These are phyloP conservation scores for Isaurus tuberculatus DNA, from an alignment of 92 coral and sea anemone species.

Conservation along the genomic window DNA sequence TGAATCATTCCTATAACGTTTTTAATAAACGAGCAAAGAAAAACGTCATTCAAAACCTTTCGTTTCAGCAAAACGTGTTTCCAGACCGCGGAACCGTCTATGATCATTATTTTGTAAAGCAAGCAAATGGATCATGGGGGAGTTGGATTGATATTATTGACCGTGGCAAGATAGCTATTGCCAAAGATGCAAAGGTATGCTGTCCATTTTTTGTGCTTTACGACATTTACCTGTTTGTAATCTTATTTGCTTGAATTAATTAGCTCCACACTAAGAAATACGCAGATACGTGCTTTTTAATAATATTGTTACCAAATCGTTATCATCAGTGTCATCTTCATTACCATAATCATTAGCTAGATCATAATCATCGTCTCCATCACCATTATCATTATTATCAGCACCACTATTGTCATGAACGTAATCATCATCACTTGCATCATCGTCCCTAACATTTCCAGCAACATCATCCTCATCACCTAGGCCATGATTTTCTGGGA, in stretches of 20 bases:
- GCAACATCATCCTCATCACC: too few species aligned
- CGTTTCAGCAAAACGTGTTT: constrained; percentile 93
- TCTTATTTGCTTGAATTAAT: neutral
- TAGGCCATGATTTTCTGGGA: too few species aligned
- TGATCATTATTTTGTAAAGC: constrained; percentile 97
- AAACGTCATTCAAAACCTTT: neutral
- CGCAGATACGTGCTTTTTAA: neutral
- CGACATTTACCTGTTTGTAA: neutral
- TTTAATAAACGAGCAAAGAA: too few species aligned
- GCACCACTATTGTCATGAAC: too few species aligned
- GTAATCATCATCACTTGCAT: neutral
- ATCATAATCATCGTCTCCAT: too few species aligned
- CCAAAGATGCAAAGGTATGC: constrained; percentile 91
- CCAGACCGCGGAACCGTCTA: constrained; percentile 98
- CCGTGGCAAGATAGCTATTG: constrained; percentile 72
- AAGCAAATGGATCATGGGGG: constrained; percentile 96
- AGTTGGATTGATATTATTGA: constrained; percentile 95
- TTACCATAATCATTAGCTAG: neutral
- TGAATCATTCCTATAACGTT: neutral
- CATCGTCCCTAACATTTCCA: too few species aligned
- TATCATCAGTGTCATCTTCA: neutral
- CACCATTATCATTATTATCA: too few species aligned
- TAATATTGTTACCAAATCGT: neutral
- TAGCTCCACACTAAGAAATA: too few species aligned
- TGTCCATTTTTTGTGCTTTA: neutral